These are phyloP conservation scores for Lipotes vexillifer DNA, from an alignment of 2,113 vertebrate genomes.

Conservation along the genomic window DNA sequence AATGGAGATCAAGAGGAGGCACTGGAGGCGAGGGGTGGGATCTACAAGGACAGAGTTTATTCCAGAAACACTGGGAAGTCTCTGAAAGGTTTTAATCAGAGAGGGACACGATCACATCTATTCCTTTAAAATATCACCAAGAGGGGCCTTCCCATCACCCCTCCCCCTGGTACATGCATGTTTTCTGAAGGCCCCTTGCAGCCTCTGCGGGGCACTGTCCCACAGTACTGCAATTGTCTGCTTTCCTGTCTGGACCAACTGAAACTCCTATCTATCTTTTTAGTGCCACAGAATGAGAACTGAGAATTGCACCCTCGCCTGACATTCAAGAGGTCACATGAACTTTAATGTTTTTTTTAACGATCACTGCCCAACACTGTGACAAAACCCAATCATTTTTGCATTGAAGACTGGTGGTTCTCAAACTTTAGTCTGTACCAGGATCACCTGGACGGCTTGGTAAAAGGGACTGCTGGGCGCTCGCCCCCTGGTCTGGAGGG, in stretches of 20 bases:
- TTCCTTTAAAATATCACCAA: not conserved
- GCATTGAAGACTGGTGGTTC: not conserved
- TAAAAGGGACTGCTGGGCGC: not conserved
- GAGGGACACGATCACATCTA: not conserved
- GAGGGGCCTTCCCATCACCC: not conserved
- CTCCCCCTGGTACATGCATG: accelerated
- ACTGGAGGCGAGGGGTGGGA: not conserved
- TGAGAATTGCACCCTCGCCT: not conserved
- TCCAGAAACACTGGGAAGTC: not conserved
- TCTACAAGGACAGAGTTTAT: not conserved
- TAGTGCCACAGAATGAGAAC: slow-evolving; percentile 35
- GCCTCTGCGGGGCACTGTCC: not conserved
- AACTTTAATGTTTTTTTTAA: not conserved
- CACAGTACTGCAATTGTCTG: not conserved
- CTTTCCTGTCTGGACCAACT: slow-evolving; percentile 30
- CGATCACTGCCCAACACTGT: not conserved
- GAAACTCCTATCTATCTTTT: slow-evolving; percentile 15
- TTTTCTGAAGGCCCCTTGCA: not conserved
- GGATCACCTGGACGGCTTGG: not conserved
- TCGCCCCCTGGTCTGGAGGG: not conserved
- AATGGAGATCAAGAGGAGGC: not conserved
- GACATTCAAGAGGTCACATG: not conserved
- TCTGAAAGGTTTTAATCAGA: not conserved
- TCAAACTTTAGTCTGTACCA: not conserved
- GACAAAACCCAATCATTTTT: not conserved